Percentiles rank a stretch among this genome's conserved stretches.
Conservation (phyloP, 2,888 invertebrate genomes). For the Zygothrica quintamaculata region DNA sequence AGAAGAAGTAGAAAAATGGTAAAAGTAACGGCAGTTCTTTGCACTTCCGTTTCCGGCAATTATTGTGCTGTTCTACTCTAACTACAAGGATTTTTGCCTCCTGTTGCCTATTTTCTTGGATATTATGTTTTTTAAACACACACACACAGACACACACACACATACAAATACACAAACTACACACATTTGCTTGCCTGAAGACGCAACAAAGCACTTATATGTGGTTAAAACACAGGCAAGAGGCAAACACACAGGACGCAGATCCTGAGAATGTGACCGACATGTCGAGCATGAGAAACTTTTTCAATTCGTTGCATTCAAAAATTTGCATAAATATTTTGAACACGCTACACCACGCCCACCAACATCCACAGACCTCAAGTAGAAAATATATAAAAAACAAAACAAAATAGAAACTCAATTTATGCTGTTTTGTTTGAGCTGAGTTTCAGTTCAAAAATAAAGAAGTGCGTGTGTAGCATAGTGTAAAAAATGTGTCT, state of each 20-base stretch:
- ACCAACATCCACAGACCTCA: background rate
- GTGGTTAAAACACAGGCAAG: no score
- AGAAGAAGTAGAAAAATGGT: constrained; percentile 2
- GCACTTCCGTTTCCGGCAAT: constrained; percentile 80
- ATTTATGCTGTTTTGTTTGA: constrained; percentile 52
- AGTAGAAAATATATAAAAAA: constrained; percentile 4
- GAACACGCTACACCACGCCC: background rate
- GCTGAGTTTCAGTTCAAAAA: constrained; percentile 25
- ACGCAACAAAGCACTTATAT: constrained; percentile 1
- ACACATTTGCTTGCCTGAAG: constrained; percentile 20
- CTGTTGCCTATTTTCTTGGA: constrained; percentile 49
- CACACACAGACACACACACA: constrained; percentile 22
- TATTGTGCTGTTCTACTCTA: constrained; percentile 53
- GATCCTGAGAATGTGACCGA: constrained; percentile 17
- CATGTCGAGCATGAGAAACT: constrained; percentile 61
- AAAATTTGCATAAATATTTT: constrained; percentile 70
- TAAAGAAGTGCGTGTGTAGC: constrained; percentile 8
- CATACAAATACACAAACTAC: constrained; percentile 5
- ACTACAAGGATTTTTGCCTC: constrained; percentile 41
- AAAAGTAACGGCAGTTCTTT: constrained; percentile 71
- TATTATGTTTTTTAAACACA: constrained; percentile 52
- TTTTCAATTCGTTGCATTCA: constrained; percentile 72
- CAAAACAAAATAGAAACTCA: constrained; percentile 41
- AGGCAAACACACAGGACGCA: constrained; percentile 4
- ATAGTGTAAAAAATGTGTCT: constrained; percentile 1